Evolutionary conservation across 2,113 vertebrate species (phyloP), one percentile per base, ranked within the genome.

Genomic region (Sula dactylatra): DNA sequence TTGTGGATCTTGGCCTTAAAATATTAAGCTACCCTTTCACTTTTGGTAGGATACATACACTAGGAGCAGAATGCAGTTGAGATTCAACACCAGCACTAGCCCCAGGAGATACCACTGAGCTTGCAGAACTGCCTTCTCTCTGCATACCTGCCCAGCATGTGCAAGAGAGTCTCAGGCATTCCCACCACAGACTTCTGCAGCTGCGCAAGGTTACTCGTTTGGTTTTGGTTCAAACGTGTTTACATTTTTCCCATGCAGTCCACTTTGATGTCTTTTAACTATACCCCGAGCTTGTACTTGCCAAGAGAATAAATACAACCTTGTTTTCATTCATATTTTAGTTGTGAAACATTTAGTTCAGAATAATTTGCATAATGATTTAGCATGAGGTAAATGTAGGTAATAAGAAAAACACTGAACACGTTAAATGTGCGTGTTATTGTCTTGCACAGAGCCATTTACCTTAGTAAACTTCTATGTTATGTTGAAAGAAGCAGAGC

Each of bases 261-360:
- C 70, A 89, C 83, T 95, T 88, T 78, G 62, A 88, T 59, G 59
- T 74, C 70, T 91, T 81, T 72, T 85, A 96, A 93, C 93, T 42
- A 54, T 3, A 86, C 26, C 24, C 50, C 44, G 52, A 93, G 73
- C 55, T 82, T 85, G 27, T 70, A 80, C n/a, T 77, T 93, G 38
- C 38, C 69, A 72, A 58, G 66, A 77, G n/a, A 82, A 80, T 73
- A 92, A 93, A 91, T 47, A 71, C 7, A 55, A 34, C 38, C 38
- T 87, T 79, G 29, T 82, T 96, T 93, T 90, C 62, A 67, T 91
- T 97, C 45, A 85, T 25, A 54, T 73, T 90, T 89, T 13, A 74
- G 72, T 79, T 94, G 62, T 50, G 38, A 88, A 86, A 42, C 27
- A 59, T n/a, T 95, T 86, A 76, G 55, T 77, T 79, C 62, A 85